Evolutionary conservation across 2,113 vertebrate species (phyloP), one percentile per base, ranked within the genome.

Genomic region (Rhinogobius similis): DNA sequence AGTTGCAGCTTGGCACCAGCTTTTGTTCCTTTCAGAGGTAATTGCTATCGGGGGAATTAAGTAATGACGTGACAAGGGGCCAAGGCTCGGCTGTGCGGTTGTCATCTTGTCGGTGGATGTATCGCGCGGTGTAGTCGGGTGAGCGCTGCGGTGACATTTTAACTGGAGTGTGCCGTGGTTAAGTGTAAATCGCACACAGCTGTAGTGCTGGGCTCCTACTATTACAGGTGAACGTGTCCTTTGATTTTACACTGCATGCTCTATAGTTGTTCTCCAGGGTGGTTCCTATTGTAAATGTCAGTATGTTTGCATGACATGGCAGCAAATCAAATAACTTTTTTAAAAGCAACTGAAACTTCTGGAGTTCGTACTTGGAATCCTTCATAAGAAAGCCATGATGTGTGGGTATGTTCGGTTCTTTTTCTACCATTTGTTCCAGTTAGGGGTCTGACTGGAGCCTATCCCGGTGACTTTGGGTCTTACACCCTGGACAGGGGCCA

Each of bases 21-120:
- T 78, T 89, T 81, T 87, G 71, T 83, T 77, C 68, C 67, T 67
- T 53, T 75, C 52, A 59, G 79, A 83, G 72, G 80, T 83, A 83
- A 86, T 87, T 83, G 76, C 62, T 52, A 69, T 67, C 44, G 26
- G 66, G 68, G 66, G 76, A 59, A 83, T 86, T 81, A 85, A 79
- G 73, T 82, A 86, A 85, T 86, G 78, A 88, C 78, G 78, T 67
- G 74, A 84, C 77, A 67, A 59, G 71, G 73, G 58, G 62, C 61
- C 71, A 84, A 59, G 50, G 67, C 52, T 70, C 55, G 77, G 78
- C 74, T 23, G 70, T 71, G 68, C 70, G 71, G 71, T 63, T 18
- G 23, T 75, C 82, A 75, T 83, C 78, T 58, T 66, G 43, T 80
- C 82, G 65, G 46, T 52, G n/a, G 62, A 46, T 66, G 27, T 65